Percentiles rank a stretch among this genome's conserved stretches.
Conservation (phyloP, 2,888 invertebrate genomes). For the Sipunculus nudus region DNA sequence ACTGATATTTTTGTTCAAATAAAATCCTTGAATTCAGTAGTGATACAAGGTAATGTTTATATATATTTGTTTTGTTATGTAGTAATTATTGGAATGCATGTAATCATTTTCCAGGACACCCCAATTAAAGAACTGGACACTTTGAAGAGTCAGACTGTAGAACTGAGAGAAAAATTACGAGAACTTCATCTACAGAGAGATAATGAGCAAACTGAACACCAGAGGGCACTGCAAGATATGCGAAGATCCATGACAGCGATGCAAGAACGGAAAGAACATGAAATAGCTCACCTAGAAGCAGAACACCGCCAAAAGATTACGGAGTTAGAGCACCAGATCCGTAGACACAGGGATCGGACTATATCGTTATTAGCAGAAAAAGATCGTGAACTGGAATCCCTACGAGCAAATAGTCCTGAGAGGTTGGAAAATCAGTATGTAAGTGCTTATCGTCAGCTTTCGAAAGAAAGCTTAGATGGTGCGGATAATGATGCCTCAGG, state of each 20-base stretch:
- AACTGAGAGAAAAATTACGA: slow-evolving; percentile 65
- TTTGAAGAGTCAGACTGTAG: slow-evolving; percentile 70
- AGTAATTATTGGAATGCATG: no score
- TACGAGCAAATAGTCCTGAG: slow-evolving; percentile 52
- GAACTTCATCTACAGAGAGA: slow-evolving; percentile 9
- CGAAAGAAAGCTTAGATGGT: no score
- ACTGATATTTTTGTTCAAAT: no score
- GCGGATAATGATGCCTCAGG: no score
- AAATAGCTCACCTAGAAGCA: slow-evolving; percentile 61
- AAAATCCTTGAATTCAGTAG: no score
- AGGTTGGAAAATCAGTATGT: slow-evolving; percentile 17
- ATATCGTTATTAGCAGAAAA: slow-evolving; percentile 82
- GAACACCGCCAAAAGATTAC: slow-evolving; percentile 76
- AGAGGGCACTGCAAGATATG: slow-evolving; percentile 48
- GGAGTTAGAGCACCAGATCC: slow-evolving; percentile 62
- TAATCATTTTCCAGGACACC: slow-evolving; percentile 48
- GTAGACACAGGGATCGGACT: slow-evolving; percentile 83
- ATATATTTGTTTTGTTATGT: no score
- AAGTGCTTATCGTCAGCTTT: no score
- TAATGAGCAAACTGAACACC: slow-evolving; percentile 64
- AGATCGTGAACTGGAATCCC: slow-evolving; percentile 70
- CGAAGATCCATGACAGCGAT: slow-evolving; percentile 54
- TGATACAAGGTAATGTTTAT: no score
- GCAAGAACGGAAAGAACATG: slow-evolving; percentile 64
- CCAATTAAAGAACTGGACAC: slow-evolving; percentile 52